Evolutionary conservation across 2,113 vertebrate genomes (phyloP), one percentile per base, ranked within the genome.

Genomic region (Delphinapterus leucas): DNA sequence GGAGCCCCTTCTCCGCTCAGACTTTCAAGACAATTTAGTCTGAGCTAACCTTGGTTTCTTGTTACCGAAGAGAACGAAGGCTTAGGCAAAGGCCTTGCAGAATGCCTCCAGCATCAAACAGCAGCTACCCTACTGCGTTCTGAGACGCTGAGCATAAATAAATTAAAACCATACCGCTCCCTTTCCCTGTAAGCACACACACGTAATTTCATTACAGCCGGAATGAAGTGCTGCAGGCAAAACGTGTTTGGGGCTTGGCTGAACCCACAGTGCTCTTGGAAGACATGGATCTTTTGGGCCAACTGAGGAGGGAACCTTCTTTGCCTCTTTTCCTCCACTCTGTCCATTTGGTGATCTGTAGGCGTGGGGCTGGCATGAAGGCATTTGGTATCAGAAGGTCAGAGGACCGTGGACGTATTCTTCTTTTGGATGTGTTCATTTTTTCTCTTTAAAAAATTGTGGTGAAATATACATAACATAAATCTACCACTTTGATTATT

Each of bases 121-220:
- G 44, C 82, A 18, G 21, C 63, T 21, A 15, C 49, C 49, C 68
- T 38, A 25, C 88, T 79, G 84, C 55, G n/a, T 94, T 58, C 74
- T 36, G 91, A 87, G 71, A 53, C 60, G 41, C 94, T 12, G 86
- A 87, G 76, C 6, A 1, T 41, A 58, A 84, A 84, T 49, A 96
- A 97, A 97, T 97, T 73, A 96, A 84, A 97, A 95, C 94, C 96
- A 96, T 90, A 44, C 90, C 4, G 2, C 94, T 87, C 88, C 49
- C 38, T 92, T 38, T 41, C 94, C 81, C 81, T 79, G 63, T 26
- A 49, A 89, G 96, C 49, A 8, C 96, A 87, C 92, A 73, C 89
- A 6, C 38, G 3, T 95, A 85, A 97, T 97, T 94, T 88, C 94
- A 94, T 96, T 97, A 96, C 9, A 28, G 88, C 44, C 33, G n/a